Conservation (phyloP, 1,140 invertebrate species). For the Battus philenor region DNA sequence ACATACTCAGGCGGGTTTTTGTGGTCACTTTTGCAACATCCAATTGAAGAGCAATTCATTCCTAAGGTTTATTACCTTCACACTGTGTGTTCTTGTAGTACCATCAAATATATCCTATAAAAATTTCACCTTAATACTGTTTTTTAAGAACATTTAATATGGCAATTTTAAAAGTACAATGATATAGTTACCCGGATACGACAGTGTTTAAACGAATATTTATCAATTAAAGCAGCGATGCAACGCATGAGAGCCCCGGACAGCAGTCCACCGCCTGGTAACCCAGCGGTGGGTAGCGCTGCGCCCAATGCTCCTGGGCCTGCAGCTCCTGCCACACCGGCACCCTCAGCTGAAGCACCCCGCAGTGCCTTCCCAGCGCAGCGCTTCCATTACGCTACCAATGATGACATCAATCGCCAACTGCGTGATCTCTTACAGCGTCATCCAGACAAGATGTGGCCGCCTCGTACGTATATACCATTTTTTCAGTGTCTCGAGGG, state of each 20-base stretch:
- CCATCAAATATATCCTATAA: too few species aligned
- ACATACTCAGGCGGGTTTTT: too few species aligned
- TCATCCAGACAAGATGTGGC: slow-evolving; percentile 76
- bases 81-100: too few species aligned
- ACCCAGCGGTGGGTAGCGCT: slow-evolving; percentile 13
- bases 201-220: slow-evolving; percentile 1
- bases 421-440: slow-evolving; percentile 89
- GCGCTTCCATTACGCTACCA: slow-evolving; percentile 53
- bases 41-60: too few species aligned
- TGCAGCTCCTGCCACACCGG: slow-evolving; percentile 14
- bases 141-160: too few species aligned
- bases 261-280: slow-evolving; percentile 41
- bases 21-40: too few species aligned
- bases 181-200: too few species aligned
- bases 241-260: slow-evolving; percentile 57
- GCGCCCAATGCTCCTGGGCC: slow-evolving; percentile 16
- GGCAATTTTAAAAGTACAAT: too few species aligned
- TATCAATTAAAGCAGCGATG: slow-evolving; percentile 49
- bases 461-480: slow-evolving; percentile 59
- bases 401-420: slow-evolving; percentile 80
- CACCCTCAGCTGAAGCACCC: slow-evolving; percentile 31
- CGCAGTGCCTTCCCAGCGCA: slow-evolving; percentile 49
- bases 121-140: too few species aligned
- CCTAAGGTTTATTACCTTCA: too few species aligned
- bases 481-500: too few species aligned